These are phyloP conservation scores for Panulirus ornatus DNA, from an alignment of 1,140 invertebrate species.

Conservation along the genomic window DNA sequence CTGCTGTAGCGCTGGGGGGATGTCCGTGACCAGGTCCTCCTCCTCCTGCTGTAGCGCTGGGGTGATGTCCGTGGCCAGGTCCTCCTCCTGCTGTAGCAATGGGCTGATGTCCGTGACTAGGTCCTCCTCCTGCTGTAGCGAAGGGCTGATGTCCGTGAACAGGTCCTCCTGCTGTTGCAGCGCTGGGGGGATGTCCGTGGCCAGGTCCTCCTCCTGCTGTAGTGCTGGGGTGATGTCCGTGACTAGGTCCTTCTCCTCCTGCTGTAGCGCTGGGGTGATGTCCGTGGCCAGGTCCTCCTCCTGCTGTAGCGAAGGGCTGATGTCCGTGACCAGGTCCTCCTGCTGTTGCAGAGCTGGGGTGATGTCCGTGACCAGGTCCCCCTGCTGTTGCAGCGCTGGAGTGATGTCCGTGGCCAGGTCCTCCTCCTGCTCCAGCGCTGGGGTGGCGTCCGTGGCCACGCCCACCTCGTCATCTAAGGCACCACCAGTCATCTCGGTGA, in stretches of 20 bases:
- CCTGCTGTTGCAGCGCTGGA: neutral
- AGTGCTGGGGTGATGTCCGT: too few relatives aligned
- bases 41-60: neutral
- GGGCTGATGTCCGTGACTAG: too few relatives aligned
- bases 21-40: slow-evolving; percentile 17
- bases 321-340: neutral
- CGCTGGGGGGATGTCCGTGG: neutral
- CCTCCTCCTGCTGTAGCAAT: neutral
- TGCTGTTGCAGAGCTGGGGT: neutral
- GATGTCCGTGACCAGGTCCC: too few relatives aligned
- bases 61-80: slow-evolving; percentile 4
- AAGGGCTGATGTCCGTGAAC: neutral
- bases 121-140: neutral
- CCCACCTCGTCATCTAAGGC: slow-evolving; percentile 31
- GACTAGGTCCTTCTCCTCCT: slow-evolving; percentile 2
- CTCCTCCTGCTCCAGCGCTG: neutral
- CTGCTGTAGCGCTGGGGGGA: neutral
- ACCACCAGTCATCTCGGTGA: slow-evolving; percentile 7
- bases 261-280: neutral
- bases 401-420: too few relatives aligned
- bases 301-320: neutral
- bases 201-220: neutral
- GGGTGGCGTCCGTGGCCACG: slow-evolving; percentile 6
- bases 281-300: slow-evolving; percentile 26
- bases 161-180: neutral